Evolutionary conservation across 2,888 invertebrate species (phyloP).

Genomic region (Parapristionchus giblindavisi): DNA sequence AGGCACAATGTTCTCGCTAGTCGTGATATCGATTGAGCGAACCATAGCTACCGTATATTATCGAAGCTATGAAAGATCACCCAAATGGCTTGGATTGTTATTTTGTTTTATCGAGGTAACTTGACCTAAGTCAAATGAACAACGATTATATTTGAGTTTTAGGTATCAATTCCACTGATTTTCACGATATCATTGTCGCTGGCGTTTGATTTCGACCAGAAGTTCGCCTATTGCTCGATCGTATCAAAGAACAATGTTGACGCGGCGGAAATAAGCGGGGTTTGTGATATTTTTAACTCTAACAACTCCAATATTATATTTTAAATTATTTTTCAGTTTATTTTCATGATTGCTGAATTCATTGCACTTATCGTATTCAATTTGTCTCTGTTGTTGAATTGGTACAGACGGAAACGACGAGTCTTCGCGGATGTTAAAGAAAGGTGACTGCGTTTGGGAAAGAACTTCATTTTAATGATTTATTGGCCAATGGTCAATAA

Average conservation of each 20-base stretch:
- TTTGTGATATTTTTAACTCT: background rate
- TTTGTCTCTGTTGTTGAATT: slow-evolving; percentile 4
- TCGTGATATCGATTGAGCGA: background rate
- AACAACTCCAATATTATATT: background rate
- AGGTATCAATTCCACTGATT: background rate
- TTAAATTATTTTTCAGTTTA: background rate
- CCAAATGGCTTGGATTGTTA: background rate
- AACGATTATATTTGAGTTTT: background rate
- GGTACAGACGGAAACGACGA: background rate
- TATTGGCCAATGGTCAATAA: background rate
- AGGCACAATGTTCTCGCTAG: background rate
- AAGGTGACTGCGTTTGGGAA: background rate
- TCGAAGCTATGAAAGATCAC: background rate
- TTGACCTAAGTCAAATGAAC: background rate
- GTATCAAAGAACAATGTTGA: slow-evolving; percentile 8
- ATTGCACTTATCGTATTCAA: slow-evolving; percentile 14
- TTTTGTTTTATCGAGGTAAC: background rate
- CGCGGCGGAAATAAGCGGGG: background rate
- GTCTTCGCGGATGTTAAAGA: background rate
- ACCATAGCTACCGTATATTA: background rate
- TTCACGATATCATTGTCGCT: background rate
- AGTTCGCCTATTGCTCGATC: slow-evolving; percentile 17
- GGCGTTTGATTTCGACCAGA: background rate
- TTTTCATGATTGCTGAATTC: slow-evolving; percentile 5
- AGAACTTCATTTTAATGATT: background rate